These are phyloP conservation scores for Amblyjoppa fuscipennis DNA, from an alignment of 2,888 invertebrate genomes.

Conservation along the genomic window DNA sequence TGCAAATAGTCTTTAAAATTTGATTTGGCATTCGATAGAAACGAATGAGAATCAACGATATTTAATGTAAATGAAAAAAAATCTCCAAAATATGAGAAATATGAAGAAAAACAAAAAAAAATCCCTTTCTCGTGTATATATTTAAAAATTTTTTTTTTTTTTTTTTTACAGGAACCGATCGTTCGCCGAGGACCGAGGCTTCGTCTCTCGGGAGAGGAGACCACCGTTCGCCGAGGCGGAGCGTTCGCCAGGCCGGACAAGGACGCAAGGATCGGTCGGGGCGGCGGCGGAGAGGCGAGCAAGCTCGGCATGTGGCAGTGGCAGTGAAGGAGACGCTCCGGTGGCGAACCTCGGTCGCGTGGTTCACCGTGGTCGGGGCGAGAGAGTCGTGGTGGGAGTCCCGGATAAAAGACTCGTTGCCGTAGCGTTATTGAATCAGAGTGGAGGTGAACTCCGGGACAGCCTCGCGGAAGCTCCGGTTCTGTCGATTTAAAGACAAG, in stretches of 20 bases:
- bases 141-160: too few relatives aligned
- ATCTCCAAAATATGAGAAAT: too few relatives aligned
- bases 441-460: slow-evolving; percentile 82
- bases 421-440: slow-evolving; percentile 83
- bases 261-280: slow-evolving; percentile 8
- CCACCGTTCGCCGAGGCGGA: too few relatives aligned
- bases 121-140: too few relatives aligned
- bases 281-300: slow-evolving; percentile 49
- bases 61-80: too few relatives aligned
- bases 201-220: too few relatives aligned
- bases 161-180: too few relatives aligned
- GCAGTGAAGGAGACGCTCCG: slow-evolving; percentile 34
- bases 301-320: slow-evolving; percentile 53
- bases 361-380: slow-evolving; percentile 33
- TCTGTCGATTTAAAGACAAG: slow-evolving; percentile 13
- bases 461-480: slow-evolving; percentile 72
- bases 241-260: neutral
- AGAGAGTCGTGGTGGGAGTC: slow-evolving; percentile 79
- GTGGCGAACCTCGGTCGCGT: slow-evolving; percentile 47
- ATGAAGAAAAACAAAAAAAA: too few relatives aligned
- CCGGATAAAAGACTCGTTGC: slow-evolving; percentile 82
- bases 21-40: too few relatives aligned
- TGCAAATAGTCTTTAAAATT: too few relatives aligned
- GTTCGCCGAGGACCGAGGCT: too few relatives aligned
- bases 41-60: too few relatives aligned